Percentiles rank a stretch among this genome's conserved stretches.
Conservation (phyloP, 2,797 vertebrate species). For the Lacerta bilineata region DNA sequence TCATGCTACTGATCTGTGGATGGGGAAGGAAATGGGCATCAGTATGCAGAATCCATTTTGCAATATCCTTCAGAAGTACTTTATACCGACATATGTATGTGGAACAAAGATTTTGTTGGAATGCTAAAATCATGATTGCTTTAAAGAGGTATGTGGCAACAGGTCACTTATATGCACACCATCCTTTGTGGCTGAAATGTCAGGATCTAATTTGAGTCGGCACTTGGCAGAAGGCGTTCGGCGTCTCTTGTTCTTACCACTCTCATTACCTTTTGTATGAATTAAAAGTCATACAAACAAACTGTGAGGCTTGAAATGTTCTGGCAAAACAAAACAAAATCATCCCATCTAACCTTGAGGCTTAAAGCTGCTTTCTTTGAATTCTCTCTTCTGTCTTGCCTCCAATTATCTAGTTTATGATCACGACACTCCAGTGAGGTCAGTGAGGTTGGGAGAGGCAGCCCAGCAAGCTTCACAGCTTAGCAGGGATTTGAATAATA, state of each 20-base stretch:
- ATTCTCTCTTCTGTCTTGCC: conserved; percentile 4
- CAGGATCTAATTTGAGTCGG: conserved; percentile 57
- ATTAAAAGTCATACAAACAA: conserved; percentile 53
- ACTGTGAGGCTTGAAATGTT: conserved; percentile 13
- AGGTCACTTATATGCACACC: conserved; percentile 57
- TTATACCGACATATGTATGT: conserved; percentile 48
- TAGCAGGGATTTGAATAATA: not conserved
- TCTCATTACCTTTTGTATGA: conserved; percentile 31
- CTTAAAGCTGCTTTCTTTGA: conserved; percentile 36
- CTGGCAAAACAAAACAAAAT: conserved; percentile 16
- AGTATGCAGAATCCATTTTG: not conserved
- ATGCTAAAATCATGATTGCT: conserved; percentile 54
- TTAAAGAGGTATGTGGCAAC: conserved; percentile 22
- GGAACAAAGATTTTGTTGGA: conserved; percentile 55
- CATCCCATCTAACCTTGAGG: conserved; percentile 32
- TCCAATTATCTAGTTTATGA: not conserved
- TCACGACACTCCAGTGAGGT: not conserved
- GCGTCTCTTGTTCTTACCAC: conserved; percentile 51
- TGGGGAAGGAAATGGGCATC: conserved; percentile 24
- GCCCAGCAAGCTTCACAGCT: not conserved
- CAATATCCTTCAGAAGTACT: conserved; percentile 16
- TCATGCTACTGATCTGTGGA: conserved; percentile 22
- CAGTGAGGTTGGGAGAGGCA: not conserved
- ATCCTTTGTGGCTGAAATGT: conserved; percentile 48
- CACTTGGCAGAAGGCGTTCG: conserved; percentile 48